Evolutionary conservation across 2,888 invertebrate species (phyloP).

Genomic region (Nipponacmea schrenckii): DNA sequence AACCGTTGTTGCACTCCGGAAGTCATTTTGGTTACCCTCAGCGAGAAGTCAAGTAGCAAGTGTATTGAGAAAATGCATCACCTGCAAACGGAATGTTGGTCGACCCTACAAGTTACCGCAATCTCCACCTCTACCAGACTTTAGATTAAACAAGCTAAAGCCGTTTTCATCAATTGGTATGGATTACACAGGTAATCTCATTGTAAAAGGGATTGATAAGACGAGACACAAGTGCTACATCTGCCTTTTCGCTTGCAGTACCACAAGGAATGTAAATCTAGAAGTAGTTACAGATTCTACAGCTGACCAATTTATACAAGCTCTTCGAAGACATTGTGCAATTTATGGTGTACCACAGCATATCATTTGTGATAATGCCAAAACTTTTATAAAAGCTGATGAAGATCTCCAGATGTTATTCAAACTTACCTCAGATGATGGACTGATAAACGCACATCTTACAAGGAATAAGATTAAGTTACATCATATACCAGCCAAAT

Average conservation of each 20-base stretch:
- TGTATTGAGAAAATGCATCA: background rate
- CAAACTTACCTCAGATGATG: too few species aligned
- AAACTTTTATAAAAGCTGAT: background rate
- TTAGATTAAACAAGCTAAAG: background rate
- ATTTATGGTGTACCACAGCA: background rate
- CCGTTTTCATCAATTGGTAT: background rate
- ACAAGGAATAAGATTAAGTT: too few species aligned
- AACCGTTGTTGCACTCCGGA: background rate
- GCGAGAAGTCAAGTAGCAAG: background rate
- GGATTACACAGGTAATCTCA: conserved; percentile 1
- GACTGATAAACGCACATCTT: background rate
- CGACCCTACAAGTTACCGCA: background rate
- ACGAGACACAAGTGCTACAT: background rate
- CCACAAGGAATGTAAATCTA: too few species aligned
- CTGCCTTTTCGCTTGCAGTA: background rate
- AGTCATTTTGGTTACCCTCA: background rate
- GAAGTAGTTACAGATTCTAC: too few species aligned
- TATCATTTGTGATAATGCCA: background rate
- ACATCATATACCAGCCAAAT: too few species aligned
- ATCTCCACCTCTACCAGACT: conserved; percentile 7
- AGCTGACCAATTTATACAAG: too few species aligned
- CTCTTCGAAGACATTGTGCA: too few species aligned
- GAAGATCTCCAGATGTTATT: background rate
- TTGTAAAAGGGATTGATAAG: background rate
- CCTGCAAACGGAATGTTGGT: background rate